phyloP scores from a whole-genome alignment of 2,113 vertebrate genomes.

The Dinomys branickii region DNA sequence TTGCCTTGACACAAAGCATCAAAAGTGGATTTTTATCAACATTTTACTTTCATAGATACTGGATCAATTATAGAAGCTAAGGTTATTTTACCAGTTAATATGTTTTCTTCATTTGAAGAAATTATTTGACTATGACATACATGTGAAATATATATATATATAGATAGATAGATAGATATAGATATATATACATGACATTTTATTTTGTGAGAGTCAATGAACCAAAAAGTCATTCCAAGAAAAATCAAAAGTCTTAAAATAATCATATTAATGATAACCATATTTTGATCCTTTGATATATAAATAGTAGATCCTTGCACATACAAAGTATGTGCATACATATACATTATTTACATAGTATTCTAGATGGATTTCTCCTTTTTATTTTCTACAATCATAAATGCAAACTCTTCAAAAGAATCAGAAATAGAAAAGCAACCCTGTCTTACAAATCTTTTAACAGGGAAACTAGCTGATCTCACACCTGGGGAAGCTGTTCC shows the following conservation, averaged over 20 bases:
- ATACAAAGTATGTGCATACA: background rate
- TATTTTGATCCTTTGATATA: background rate
- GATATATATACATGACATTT: background rate
- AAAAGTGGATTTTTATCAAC: slow-evolving; percentile 53
- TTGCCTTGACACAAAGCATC: slow-evolving; percentile 68
- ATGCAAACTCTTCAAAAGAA: background rate
- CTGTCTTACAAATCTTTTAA: background rate
- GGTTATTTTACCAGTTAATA: slow-evolving; percentile 54
- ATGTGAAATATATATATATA: background rate
- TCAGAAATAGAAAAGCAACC: background rate
- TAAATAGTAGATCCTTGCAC: too few species aligned
- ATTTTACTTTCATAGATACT: slow-evolving; percentile 33
- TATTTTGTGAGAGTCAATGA: slow-evolving; percentile 25
- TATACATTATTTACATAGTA: background rate
- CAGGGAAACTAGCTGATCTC: slow-evolving; percentile 36
- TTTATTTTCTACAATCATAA: background rate
- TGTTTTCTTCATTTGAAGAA: slow-evolving; percentile 64
- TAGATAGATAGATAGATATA: too few species aligned
- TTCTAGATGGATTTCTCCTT: background rate
- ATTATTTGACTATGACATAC: background rate
- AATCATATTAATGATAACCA: background rate
- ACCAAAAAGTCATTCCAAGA: background rate
- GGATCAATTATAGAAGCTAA: slow-evolving; percentile 60
- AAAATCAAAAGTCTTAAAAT: slow-evolving; percentile 49
- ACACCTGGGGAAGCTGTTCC: slow-evolving; percentile 26